Evolutionary conservation across 2,797 vertebrate genomes (phyloP).

Genomic region (Rhyacichthys aspro): DNA sequence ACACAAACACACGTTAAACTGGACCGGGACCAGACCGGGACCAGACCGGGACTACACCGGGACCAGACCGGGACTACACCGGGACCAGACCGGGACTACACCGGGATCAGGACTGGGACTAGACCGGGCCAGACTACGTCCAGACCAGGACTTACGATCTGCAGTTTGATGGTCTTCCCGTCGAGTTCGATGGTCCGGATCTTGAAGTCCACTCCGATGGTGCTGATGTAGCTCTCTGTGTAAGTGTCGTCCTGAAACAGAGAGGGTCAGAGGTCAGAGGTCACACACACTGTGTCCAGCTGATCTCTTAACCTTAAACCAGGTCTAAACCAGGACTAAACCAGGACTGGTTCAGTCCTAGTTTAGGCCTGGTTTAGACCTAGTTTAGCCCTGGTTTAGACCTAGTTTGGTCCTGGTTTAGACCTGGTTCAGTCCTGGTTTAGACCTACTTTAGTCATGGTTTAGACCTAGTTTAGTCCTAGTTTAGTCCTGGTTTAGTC

Average conservation of each 20-base stretch:
- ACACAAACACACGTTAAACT: no score
- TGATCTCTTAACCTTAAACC: no score
- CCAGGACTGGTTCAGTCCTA: no score
- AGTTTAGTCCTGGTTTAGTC: no score
- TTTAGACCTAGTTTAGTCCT: no score
- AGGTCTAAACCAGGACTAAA: not conserved
- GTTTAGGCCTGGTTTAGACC: no score
- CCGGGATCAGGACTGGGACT: not conserved
- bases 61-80: not conserved
- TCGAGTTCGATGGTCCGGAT: conserved; percentile 98
- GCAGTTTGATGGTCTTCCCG: conserved; percentile 98
- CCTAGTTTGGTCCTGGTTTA: no score
- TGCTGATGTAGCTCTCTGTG: conserved; percentile 99
- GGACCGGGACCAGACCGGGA: not conserved
- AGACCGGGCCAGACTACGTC: not conserved
- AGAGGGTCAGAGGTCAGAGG: not conserved
- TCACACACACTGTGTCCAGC: no score
- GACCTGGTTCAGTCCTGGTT: no score
- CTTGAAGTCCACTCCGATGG: conserved; percentile 99
- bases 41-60: not conserved
- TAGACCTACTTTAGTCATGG: no score
- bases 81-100: not conserved
- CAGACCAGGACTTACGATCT: conserved; percentile 89
- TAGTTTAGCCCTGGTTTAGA: no score
- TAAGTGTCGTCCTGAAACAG: conserved; percentile 91